These are phyloP conservation scores for Caenorhabditis imperialis DNA, from an alignment of 2,888 invertebrate species.

Conservation along the genomic window DNA sequence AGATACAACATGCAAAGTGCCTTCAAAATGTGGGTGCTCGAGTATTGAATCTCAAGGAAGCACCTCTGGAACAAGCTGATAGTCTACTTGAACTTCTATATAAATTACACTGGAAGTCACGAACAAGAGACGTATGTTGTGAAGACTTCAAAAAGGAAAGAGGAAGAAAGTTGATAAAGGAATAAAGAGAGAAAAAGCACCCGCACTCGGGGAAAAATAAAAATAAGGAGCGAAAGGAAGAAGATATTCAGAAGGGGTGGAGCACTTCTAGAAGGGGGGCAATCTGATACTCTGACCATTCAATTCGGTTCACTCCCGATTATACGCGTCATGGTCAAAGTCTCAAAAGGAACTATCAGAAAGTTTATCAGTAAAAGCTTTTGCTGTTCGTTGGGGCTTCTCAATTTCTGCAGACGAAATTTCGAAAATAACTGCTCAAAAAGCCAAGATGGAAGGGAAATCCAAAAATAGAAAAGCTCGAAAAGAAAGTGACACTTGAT, in stretches of 20 bases:
- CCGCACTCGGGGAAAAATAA: neutral
- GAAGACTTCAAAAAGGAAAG: neutral
- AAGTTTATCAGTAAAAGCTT: no score
- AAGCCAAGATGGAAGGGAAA: conserved; percentile 1
- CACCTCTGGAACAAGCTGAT: no score
- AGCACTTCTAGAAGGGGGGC: conserved; percentile 33
- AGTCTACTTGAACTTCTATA: no score
- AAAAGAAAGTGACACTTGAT: conserved; percentile 25
- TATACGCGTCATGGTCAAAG: neutral
- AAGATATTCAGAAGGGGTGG: neutral
- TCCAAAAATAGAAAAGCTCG: conserved; percentile 5
- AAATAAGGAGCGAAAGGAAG: conserved; percentile 9
- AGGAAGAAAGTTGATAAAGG: conserved; percentile 8
- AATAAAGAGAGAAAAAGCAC: conserved; percentile 11
- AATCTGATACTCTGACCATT: conserved; percentile 30
- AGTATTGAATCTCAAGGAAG: no score
- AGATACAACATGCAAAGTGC: no score
- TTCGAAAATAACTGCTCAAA: neutral
- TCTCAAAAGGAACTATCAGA: no score
- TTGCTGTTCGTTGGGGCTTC: no score
- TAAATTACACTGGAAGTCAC: no score
- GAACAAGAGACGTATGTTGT: no score
- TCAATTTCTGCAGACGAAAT: neutral
- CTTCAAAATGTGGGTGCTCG: no score
- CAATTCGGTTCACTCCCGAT: neutral